Evolutionary conservation across 2,797 vertebrate species (phyloP).

Genomic region (Eulemur albifrons): DNA sequence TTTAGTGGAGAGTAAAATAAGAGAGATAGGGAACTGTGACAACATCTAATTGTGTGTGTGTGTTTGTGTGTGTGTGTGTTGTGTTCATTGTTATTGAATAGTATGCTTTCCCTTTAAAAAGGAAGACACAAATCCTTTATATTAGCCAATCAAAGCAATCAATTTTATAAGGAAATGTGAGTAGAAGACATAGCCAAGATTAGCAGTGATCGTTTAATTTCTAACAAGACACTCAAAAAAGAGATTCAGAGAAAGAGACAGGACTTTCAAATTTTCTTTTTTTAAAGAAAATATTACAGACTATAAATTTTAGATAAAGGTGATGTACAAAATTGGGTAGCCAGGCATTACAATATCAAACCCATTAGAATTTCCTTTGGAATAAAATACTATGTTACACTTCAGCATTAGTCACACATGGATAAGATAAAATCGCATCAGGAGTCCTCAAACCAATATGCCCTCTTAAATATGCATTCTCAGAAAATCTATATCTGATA

Average conservation of each 20-base stretch:
- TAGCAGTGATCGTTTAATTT: not conserved
- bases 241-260: not conserved
- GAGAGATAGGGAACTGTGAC: not conserved
- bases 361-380: not conserved
- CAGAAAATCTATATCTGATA: constrained; percentile 18
- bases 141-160: not conserved
- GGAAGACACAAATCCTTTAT: not conserved
- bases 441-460: not conserved
- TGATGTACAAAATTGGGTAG: not conserved
- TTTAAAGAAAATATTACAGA: constrained; percentile 13
- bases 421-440: not conserved
- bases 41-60: not conserved
- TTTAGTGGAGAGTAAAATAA: not conserved
- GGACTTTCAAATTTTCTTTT: constrained; percentile 39
- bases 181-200: not conserved
- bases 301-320: constrained; percentile 36
- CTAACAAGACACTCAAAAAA: not conserved
- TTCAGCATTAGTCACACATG: not conserved
- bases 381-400: not conserved
- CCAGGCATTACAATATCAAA: not conserved
- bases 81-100: not conserved
- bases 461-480: not conserved
- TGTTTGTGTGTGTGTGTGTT: not conserved
- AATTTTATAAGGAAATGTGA: not conserved
- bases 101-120: constrained; percentile 6